Evolutionary conservation across 1,140 invertebrate genomes (phyloP), one percentile per base, ranked within the genome.

Genomic region (Pemphigus obesinymphae): DNA sequence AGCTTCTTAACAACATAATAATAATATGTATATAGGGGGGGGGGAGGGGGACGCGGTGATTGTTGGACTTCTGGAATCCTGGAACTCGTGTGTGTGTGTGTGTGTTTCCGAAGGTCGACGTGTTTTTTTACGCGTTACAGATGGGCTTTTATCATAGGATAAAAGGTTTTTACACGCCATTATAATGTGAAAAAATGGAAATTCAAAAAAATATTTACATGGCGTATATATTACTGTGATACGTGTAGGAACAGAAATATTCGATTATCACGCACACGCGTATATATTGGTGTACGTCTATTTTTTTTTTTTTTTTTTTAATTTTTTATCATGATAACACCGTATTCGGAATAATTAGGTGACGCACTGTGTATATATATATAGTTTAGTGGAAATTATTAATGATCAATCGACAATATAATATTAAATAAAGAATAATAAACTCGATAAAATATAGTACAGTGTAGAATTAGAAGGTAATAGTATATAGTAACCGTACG

Each of bases 51-150:
- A 45, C 8, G 20, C 17, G 72, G n/a, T 29, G 17, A 75, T 58
- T 78, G 58, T 58, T 78, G 13, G 34, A 78, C 73, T 58, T 58
- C 48, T 55, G 40, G 50, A 78, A 55, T 58, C 50, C 73, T 58
- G 31, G 34, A 78, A 58, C 31, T 34, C 13, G 20, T 55, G 17
- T 40, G 20, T 45, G 43, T 31, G 10, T 40, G 15, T 20, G 17
- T n/a, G n/a, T 1, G 31, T 58, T 78, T 55, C 34, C 53, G 50
- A 78, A 78, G 73, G 73, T 45, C 73, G 26, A 78, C 73, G 31
- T 78, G 48, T 78, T 78, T 55, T 50, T 73, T 29, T n/a, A 50
- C 8, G 8, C 3, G 29, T 48, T 43, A 26, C 66, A 45, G 68
- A 45, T 45, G 37, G 68, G 45, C 45, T 73, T 73, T 73, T 50